Evolutionary conservation across 2,888 invertebrate species (phyloP), one percentile per base, ranked within the genome.

Genomic region (Cistogaster globosa): DNA sequence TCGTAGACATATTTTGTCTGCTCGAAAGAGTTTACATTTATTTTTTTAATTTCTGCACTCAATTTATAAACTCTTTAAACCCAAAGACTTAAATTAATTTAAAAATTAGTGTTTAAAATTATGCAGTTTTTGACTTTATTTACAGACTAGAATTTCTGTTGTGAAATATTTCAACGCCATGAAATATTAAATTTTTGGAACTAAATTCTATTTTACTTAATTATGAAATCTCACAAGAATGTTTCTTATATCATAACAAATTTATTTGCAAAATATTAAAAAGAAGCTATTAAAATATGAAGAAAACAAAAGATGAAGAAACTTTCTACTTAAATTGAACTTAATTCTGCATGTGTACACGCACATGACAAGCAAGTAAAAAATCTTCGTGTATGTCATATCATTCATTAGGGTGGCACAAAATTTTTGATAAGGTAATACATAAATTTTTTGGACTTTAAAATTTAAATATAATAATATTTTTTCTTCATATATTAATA

Each of bases 151-250:
- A n/a, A n/a, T 5, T 32, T 5, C 32, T 8, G 6, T 7, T 32
- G 6, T 32, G 32, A 32, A 32, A 32, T 32, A 32, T 32, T 32
- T 2, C 32, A 32, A 48, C 5, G 16, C 14, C n/a, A 48, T 48
- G 8, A 53, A 53, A 20, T 8, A 57, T 45, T 68, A 53, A 22
- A 1, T 67, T 77, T 58, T 51, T 1, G 16, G 18, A 14, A 51
- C 48, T 58, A 26, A 60, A 69, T 69, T 62, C 20, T 22, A n/a
- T 62, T 42, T 53, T n/a, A 58, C 77, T 77, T 45, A 45, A 69
- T 78, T 78, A 78, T 42, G n/a, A 62, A 78, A 63, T 62, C 60
- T 53, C 60, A 77, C 6, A 77, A 53, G 51, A 14, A 68, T n/a
- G n/a, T n/a, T n/a, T n/a, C n/a, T n/a, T n/a, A 53, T 1, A n/a